These are phyloP conservation scores for Babylonia areolata DNA, from an alignment of 1,140 invertebrate species.

Conservation along the genomic window DNA sequence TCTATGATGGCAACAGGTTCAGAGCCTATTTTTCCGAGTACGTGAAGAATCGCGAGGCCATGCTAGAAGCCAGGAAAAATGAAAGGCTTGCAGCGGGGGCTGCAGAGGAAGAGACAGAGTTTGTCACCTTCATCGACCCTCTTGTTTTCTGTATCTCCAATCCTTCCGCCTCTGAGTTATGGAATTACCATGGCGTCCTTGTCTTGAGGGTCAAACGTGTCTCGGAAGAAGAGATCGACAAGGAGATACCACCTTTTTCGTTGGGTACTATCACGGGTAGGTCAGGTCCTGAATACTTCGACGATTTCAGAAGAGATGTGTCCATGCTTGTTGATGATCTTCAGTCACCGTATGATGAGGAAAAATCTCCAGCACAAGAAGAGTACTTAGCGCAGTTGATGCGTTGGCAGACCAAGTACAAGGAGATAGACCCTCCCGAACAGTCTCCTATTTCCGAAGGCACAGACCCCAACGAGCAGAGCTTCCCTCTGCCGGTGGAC, in stretches of 20 bases:
- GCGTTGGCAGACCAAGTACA: constrained; percentile 25
- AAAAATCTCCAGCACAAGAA: neutral
- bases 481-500: constrained; percentile 4
- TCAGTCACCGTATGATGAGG: neutral
- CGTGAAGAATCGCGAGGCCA: neutral
- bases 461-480: neutral
- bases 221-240: constrained; percentile 2
- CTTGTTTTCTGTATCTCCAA: too few relatives aligned
- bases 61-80: neutral
- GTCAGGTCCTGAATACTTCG: neutral
- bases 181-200: neutral
- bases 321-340: neutral
- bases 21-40: neutral
- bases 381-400: neutral
- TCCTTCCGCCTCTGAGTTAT: too few relatives aligned
- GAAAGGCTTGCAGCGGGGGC: neutral
- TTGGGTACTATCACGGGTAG: neutral
- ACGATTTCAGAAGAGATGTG: neutral
- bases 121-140: neutral
- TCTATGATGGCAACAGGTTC: constrained; percentile 26
- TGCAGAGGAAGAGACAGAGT: constrained; percentile 6
- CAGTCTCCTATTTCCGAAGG: neutral
- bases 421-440: neutral
- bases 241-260: neutral
- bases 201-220: neutral